Base-by-base conservation (phyloP, 2,113 vertebrate genomes). In the Salvelinus alpinus region DNA sequence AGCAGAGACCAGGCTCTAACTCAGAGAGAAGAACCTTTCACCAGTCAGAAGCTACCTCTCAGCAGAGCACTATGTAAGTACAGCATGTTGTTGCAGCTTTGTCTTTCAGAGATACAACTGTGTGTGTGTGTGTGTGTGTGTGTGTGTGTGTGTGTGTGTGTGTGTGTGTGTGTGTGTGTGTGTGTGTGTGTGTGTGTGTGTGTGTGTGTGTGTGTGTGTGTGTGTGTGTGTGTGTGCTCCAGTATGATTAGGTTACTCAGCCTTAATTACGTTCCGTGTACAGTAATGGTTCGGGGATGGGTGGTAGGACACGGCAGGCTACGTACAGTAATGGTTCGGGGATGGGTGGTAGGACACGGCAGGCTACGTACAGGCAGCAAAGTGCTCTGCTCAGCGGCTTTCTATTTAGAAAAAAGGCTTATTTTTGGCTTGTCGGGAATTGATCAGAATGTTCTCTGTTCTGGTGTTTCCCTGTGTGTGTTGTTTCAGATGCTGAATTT, bases 221-320 rank as follows among this genome's bases (percentile, higher is more conserved):
- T 8, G 34, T 38, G 34, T 34, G 34, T 38, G 8, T 44, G 38
- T 1, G 2, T 2, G 38, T 44, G 9, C 80, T 81, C 67, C 20
- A 80, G 80, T 83, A 78, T 84, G 79, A 90, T 87, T 89, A 81
- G 88, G 88, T 90, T 89, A 91, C 85, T 81, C 75, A 80, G 85
- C 82, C 84, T 88, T 89, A 89, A 90, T 90, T 88, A 78, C 80
- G 85, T 89, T 90, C 78, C 78, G 64, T 77, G 64, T 81, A 83
- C 80, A 81, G 70, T 83, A 78, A 84, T 81, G 82, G 81, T 74
- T 73, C 64, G 77, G 18, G 27, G 38, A 79, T 77, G 74, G 51
- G 5, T 25, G 13, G 54, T 34, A 18, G 51, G 51, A 18, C 4
- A 51, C 54, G 22, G 24, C n/a, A 47, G 25, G 75, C 70, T n/a